Base-by-base conservation (phyloP, 2,888 invertebrate genomes). In the Xestia sexstrigata region DNA sequence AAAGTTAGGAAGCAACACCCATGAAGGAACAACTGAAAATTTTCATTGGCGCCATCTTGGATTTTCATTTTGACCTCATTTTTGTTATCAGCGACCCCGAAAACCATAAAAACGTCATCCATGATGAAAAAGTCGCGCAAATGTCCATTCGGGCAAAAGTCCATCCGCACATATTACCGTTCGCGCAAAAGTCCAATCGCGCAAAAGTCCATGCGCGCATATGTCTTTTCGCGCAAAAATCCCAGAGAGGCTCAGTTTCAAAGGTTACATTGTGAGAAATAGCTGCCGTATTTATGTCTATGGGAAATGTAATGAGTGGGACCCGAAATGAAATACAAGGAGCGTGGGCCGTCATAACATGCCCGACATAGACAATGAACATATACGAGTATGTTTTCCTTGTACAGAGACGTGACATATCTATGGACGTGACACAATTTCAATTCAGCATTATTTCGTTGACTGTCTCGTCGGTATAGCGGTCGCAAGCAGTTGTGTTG, bases 311-410 rank as follows among this genome's bases (percentile, higher is more conserved):
- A 65, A 70, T 72, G 52, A 47, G 35, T 42, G 26, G 49, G 20
- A 69, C 39, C 69, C 69, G 58, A 77, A 81, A 81, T 74, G 58
- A 81, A 81, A 81, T 67, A 81, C 76, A 52, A 67, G 62, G 11
- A 80, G 72, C 70, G 86, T 85, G 74, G 86, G 84, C 52, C 30
- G 83, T 60, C 45, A 79, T 78, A 70, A 82, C 71, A 81, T 49
- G 39, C 52, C 73, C 23, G 30, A 69, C 70, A 81, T 73, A 84
- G 68, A 74, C 78, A 76, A 69, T 82, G 39, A 71, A 76, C 63
- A 75, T 55, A 60, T 70, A n/a, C n/a, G n/a, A n/a, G n/a, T n/a
- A 78, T 60, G 26, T 76, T 30, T 67, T 70, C 55, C 58, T 67
- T 70, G 58, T 66, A 49, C 55, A 39, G 15, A 77, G 26, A 74